Conservation (phyloP, 2,797 vertebrate genomes). For the Sebastes minor region DNA sequence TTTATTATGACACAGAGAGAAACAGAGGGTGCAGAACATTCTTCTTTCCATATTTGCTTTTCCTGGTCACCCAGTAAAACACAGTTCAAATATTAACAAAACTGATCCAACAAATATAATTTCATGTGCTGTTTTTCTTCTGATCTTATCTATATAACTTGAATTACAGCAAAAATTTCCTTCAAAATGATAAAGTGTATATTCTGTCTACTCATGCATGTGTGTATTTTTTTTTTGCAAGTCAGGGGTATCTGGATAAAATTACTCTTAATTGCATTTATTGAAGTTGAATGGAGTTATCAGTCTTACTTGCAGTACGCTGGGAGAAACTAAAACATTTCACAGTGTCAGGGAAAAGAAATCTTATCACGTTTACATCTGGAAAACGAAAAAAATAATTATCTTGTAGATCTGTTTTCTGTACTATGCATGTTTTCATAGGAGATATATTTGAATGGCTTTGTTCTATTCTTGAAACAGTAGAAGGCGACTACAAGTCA, state of each 20-base stretch:
- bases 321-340: conserved; percentile 9
- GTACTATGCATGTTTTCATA: background rate
- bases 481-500: conserved; percentile 2
- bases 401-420: background rate
- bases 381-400: background rate
- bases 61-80: background rate
- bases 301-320: background rate
- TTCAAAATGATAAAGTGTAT: background rate
- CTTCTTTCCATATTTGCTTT: background rate
- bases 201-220: conserved; percentile 4
- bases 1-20: background rate
- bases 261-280: conserved; percentile 30
- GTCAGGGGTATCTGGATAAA: conserved; percentile 13
- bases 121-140: conserved; percentile 1
- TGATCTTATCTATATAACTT: conserved; percentile 6
- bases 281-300: conserved; percentile 6
- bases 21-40: background rate
- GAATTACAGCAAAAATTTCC: background rate
- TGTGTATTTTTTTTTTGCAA: conserved; percentile 26
- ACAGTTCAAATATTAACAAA: background rate
- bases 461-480: background rate
- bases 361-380: conserved; percentile 13
- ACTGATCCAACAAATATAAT: background rate
- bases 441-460: conserved; percentile 3
- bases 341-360: background rate